Base-by-base conservation (phyloP, 2,888 invertebrate genomes). In the Mythimna albipuncta region DNA sequence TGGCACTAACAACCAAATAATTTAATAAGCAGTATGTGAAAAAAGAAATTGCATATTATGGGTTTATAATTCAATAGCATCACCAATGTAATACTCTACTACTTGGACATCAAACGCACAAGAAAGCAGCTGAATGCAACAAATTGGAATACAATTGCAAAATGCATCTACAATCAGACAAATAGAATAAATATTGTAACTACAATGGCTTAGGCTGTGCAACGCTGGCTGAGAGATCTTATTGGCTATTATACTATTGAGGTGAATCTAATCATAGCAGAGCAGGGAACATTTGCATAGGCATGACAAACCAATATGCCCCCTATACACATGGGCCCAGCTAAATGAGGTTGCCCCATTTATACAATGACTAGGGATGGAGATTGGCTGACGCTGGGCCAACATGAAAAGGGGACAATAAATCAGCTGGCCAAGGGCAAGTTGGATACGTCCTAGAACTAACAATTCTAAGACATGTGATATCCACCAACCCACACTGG, bases 71-170 rank as follows among this genome's bases (percentile, higher is more conserved):
- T n/a, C 13, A 41, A 61, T 21, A 41, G 10, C 2, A 32, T 50
- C 21, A 38, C 21, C 38, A 32, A 50, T 32, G 38, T 1, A 54
- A n/a, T 26, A 21, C 2, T 21, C 32, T 4, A 38, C 32, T 4
- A 38, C n/a, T 26, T 26, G 32, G 11, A 41, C 13, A 41, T 32
- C 32, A 55, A 47, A 55, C 21, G n/a, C 41, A n/a, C 21, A 38
- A 38, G 35, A 32, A 47, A 38, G n/a, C 16, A 13, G 9, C 11
- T 50, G 13, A 66, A 67, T 11, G 44, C 32, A 61, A 21, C 54
- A 74, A 52, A 47, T 19, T 19, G 54, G n/a, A 77, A 61, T 16
- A 68, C 54, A 77, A 77, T 69, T 41, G 77, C 47, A 61, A 69
- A 47, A 55, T 77, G 61, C 77, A 74, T 54, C 47, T 38, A 50